Evolutionary conservation across 2,888 invertebrate species (phyloP).

Genomic region (Gisinianus flammeolus): DNA sequence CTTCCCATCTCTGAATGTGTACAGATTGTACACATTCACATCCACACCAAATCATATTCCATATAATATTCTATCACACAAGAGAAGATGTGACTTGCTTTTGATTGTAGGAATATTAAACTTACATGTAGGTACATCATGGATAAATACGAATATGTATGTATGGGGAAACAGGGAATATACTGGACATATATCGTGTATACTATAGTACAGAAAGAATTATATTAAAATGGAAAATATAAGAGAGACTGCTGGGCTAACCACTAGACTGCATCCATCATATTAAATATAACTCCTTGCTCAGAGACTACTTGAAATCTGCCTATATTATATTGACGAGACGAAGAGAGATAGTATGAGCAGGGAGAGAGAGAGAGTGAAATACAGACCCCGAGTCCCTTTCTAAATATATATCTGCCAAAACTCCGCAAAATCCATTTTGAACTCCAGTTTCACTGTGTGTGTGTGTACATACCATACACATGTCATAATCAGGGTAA

Average conservation of each 20-base stretch:
- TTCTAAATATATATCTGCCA: background rate
- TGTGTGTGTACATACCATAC: background rate
- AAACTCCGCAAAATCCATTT: conserved; percentile 25
- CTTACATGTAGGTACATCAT: background rate
- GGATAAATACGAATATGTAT: background rate
- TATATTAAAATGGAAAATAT: conserved; percentile 1
- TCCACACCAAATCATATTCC: background rate
- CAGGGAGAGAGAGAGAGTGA: background rate
- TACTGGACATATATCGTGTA: background rate
- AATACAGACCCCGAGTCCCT: background rate
- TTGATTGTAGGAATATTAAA: background rate
- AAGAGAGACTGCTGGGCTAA: conserved; percentile 18
- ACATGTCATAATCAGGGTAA: too few relatives aligned
- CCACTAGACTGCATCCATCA: conserved; percentile 35
- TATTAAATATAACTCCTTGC: conserved; percentile 38
- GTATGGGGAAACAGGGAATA: background rate
- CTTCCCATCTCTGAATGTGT: conserved; percentile 5
- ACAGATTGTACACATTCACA: conserved; percentile 9
- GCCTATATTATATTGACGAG: conserved; percentile 24
- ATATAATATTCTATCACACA: background rate
- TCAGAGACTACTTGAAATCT: conserved; percentile 42
- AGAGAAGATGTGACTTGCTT: too few relatives aligned
- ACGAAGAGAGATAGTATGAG: conserved; percentile 6
- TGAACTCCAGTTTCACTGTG: conserved; percentile 3
- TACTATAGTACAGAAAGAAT: conserved; percentile 10